phyloP scores from a whole-genome alignment of 2,113 vertebrate genomes.

The Eulacestoma nigropectus region DNA sequence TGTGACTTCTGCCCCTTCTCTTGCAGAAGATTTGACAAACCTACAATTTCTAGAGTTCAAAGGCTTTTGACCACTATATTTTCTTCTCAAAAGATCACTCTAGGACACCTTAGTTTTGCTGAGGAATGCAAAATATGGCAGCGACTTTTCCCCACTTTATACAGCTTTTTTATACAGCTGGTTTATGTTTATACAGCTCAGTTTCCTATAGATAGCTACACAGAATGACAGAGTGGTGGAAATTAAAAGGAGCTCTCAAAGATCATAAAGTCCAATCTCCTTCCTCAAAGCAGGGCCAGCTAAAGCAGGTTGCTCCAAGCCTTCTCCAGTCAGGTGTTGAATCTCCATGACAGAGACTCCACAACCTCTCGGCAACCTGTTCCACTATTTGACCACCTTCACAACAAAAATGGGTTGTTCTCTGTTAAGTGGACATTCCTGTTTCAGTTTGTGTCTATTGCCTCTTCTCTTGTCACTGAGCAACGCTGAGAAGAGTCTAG shows the following conservation, averaged over 20 bases:
- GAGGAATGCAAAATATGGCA: not conserved
- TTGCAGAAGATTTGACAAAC: not conserved
- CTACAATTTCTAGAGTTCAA: not conserved
- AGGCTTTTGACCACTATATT: not conserved
- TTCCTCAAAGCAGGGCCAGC: not conserved
- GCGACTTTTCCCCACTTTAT: not conserved
- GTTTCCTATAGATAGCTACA: not conserved
- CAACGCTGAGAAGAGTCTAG: not conserved
- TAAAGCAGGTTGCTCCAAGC: not conserved
- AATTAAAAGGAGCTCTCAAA: not conserved
- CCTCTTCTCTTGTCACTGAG: not conserved
- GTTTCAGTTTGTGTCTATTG: not conserved
- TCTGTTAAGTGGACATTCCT: not conserved
- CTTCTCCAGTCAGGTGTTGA: not conserved
- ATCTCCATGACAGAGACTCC: not conserved
- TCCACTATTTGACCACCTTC: not conserved
- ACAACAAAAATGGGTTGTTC: not conserved
- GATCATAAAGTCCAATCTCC: not conserved
- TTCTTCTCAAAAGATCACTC: not conserved
- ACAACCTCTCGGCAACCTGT: not conserved
- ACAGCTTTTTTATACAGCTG: no score
- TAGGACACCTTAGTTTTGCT: not conserved
- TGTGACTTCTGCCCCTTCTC: not conserved
- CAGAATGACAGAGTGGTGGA: not conserved
- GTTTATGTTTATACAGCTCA: not conserved